Evolutionary conservation across 2,888 invertebrate genomes (phyloP), one percentile per base, ranked within the genome.

Genomic region (Campoplex capitator): DNA sequence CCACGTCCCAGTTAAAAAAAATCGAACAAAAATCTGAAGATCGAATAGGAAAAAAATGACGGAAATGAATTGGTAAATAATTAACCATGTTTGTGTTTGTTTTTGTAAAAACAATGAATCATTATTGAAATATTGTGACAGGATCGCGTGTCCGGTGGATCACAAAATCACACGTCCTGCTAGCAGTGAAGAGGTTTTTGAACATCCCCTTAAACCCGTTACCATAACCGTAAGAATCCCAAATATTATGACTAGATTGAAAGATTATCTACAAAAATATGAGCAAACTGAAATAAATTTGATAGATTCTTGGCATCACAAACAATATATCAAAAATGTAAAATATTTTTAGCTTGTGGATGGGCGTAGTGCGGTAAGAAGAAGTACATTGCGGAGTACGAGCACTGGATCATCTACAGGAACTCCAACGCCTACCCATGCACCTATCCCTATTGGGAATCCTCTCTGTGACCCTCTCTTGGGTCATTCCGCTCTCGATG

Each of bases 191-290:
- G 95, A 95, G 88, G 95, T 95, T 1, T 90, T 90, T 78, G 96
- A 96, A 58, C 96, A 96, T 94, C 96, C 96, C 16, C 92, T 96
- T 11, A 96, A 96, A 92, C 95, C 95, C 86, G 92, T 95, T 48
- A 94, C 95, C 54, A 94, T 95, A 82, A 95, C 95, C 62, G 95
- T 95, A 94, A 92, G 90, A 79, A 82, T 84, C 28, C 68, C 80
- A 11, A 58, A 28, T 51, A 70, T 68, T n/a, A 77, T 3, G 45
- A 35, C 56, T 38, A 38, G 3, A 7, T 74, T 70, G 23, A 18
- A n/a, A 35, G 42, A 56, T 42, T 23, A 45, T 45, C 13, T 45
- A 11, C 45, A 0, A 11, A 45, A 45, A 45, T 45, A 45, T 45
- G 0, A 13, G 13, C n/a, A n/a, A n/a, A 16, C 58, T 65, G 3